Evolutionary conservation across 2,888 invertebrate genomes (phyloP), one percentile per base, ranked within the genome.

Genomic region (Polymixis lichenea): DNA sequence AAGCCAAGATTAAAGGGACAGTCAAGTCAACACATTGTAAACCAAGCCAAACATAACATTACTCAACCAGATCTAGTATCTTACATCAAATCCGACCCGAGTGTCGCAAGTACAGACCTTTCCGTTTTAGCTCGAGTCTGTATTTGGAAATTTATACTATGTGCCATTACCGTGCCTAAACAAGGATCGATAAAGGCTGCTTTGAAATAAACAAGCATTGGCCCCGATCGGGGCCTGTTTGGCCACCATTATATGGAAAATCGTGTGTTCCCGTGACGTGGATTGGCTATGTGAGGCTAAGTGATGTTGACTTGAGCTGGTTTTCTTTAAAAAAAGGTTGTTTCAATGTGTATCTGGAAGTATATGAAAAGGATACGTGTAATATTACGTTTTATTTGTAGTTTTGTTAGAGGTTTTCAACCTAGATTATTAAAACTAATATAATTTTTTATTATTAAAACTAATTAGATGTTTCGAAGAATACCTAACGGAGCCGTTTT

Each of bases 91-190:
- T 46, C 73, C 70, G 13, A 73, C 28, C 60, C 13, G 43, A 62
- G 38, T 82, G 64, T 73, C 32, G 43, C 67, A 69, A 71, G 65
- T 13, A 28, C 76, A 83, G 75, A 78, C 79, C 80, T 77, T 73
- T 75, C 58, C 66, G 73, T 72, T 77, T 73, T 46, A 77, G 68
- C 32, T 28, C n/a, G 19, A 58, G 22, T 71, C 87, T 82, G 78
- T 83, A 85, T 89, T 89, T 82, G 85, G 87, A 73, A 71, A 85
- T 84, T 71, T 87, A 86, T 83, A 81, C 78, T 75, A 60, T 65
- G 67, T 80, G 80, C 70, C 74, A 84, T 69, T 81, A 71, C 77
- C 75, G 58, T 79, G 73, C 58, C 79, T 72, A 72, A 77, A 71
- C 67, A 74, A 66, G 77, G 76, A 79, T 83, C 84, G 87, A 84